Conservation (phyloP, 2,797 vertebrate species). For the Knipowitschia caucasica region DNA sequence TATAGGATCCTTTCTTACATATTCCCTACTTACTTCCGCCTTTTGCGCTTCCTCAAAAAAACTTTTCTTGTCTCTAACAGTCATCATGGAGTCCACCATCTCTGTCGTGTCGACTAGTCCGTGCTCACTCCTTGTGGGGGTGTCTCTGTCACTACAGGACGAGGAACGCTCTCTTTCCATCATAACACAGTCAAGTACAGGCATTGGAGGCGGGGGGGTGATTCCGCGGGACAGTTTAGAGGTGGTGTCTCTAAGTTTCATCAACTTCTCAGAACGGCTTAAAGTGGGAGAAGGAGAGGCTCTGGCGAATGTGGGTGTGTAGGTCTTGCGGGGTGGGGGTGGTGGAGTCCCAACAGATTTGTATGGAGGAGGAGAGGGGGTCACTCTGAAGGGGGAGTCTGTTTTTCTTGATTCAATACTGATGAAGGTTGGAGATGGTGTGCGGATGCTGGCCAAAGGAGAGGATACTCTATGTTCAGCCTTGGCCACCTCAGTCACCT, state of each 20-base stretch:
- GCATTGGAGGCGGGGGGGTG: conserved; percentile 60
- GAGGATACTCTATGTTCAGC: conserved; percentile 67
- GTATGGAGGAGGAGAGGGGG: conserved; percentile 74
- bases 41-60: conserved; percentile 81
- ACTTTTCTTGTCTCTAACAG: conserved; percentile 77
- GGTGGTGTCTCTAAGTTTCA: conserved; percentile 81
- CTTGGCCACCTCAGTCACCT: conserved; percentile 50
- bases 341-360: conserved; percentile 68
- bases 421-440: conserved; percentile 89
- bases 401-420: conserved; percentile 84
- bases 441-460: conserved; percentile 77
- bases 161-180: conserved; percentile 74
- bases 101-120: conserved; percentile 53
- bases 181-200: conserved; percentile 51
- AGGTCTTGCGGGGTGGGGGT: conserved; percentile 65
- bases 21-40: conserved; percentile 71
- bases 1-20: conserved; percentile 74
- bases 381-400: conserved; percentile 74
- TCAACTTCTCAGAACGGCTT: conserved; percentile 81
- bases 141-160: conserved; percentile 68
- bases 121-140: conserved; percentile 52
- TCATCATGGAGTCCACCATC: conserved; percentile 74
- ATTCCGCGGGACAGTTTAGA: conserved; percentile 73
- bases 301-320: conserved; percentile 65
- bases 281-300: conserved; percentile 79